Percentiles rank a stretch among this genome's conserved stretches.
Conservation (phyloP, 1,140 invertebrate genomes). For the Drosophila elegans region DNA sequence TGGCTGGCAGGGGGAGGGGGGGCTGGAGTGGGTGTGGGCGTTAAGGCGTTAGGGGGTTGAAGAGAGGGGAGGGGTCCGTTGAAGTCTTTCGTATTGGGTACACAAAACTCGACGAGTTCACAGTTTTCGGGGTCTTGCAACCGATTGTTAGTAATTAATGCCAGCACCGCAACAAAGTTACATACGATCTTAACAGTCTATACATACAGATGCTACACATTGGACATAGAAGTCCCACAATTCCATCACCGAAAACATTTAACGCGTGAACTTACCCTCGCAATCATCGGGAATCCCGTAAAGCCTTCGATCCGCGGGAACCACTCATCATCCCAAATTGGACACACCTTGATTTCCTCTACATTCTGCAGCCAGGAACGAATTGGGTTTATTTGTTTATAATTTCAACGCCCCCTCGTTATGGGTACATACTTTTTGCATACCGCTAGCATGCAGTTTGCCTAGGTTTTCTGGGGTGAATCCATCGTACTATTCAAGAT, state of each 20-base stretch:
- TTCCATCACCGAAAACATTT: conserved; percentile 20
- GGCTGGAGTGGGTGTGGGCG: not conserved
- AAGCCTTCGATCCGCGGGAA: conserved; percentile 1
- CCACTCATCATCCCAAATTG: conserved; percentile 21
- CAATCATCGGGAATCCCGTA: not conserved
- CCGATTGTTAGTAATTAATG: conserved; percentile 35
- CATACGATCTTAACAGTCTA: not conserved
- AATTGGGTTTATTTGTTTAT: conserved; percentile 38
- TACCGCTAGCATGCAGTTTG: not conserved
- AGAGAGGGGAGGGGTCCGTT: conserved; percentile 41
- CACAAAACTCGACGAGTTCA: conserved; percentile 31
- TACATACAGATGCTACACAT: conserved; percentile 16
- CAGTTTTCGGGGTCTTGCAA: conserved; percentile 15
- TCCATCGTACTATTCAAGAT: not conserved
- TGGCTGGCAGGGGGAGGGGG: conserved; percentile 9
- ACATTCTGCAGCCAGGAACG: conserved; percentile 21
- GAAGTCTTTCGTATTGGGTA: conserved; percentile 73
- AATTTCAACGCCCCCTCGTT: conserved; percentile 32
- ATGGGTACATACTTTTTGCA: conserved; percentile 45
- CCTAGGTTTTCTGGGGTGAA: not conserved
- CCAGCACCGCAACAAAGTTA: conserved; percentile 19
- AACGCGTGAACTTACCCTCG: conserved; percentile 27
- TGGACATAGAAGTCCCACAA: not conserved
- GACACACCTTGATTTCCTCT: conserved; percentile 19
- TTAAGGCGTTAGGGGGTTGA: not conserved